A percentile compares a stretch with the other conserved stretches of the same genome.
Conservation (phyloP, 2,113 vertebrate species). For the Piaya cayana region DNA sequence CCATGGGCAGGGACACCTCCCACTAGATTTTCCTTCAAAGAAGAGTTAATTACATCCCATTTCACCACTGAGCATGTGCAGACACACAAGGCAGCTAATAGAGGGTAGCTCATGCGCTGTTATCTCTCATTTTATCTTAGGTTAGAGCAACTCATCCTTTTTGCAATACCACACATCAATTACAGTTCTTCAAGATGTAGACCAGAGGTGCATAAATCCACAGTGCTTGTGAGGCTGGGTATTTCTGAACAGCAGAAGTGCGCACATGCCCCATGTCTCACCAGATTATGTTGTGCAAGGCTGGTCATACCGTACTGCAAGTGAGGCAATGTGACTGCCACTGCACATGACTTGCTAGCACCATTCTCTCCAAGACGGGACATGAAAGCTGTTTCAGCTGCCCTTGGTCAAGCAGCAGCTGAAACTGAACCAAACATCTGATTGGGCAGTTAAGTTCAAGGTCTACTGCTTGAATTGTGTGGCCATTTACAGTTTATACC, state of each 20-base stretch:
- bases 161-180: not conserved
- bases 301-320: rapidly evolving
- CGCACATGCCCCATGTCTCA: not conserved
- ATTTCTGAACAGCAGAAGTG: not conserved
- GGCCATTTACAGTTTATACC: not conserved
- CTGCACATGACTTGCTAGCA: not conserved
- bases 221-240: not conserved
- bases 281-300: not conserved
- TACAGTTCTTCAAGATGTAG: not conserved
- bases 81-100: not conserved
- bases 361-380: not conserved
- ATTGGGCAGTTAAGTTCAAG: not conserved
- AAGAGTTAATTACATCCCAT: not conserved
- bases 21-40: no score
- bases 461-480: not conserved
- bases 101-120: not conserved
- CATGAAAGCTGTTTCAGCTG: not conserved
- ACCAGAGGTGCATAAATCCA: not conserved
- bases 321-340: not conserved
- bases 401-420: not conserved
- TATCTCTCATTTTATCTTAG: not conserved
- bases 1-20: no score
- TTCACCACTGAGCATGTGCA: not conserved
- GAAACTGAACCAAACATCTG: not conserved
- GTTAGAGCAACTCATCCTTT: not conserved